Percentiles rank a stretch among this genome's conserved stretches.
These are phyloP conservation scores for Protobothrops flavoviridis DNA, from an alignment of 2,113 vertebrate genomes.

Conservation along the genomic window DNA sequence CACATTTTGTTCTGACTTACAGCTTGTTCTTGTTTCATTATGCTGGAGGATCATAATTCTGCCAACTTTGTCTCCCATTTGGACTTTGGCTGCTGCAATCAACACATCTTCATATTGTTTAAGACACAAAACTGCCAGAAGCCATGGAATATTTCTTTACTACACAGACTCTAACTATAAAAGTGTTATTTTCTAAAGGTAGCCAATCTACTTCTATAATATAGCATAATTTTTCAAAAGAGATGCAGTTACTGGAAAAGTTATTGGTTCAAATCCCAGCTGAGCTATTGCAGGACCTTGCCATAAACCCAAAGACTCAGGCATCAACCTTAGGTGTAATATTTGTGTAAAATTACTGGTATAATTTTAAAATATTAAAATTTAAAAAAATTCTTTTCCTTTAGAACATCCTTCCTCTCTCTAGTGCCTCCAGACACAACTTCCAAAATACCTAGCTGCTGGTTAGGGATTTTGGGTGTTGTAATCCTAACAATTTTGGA, in stretches of 20 bases:
- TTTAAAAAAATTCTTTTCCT: background rate
- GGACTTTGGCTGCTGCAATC: constrained; percentile 3
- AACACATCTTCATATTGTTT: background rate
- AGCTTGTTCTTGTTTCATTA: background rate
- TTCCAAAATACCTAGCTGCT: background rate
- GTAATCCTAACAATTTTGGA: background rate
- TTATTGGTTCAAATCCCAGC: background rate
- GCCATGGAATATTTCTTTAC: background rate
- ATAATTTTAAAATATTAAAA: background rate
- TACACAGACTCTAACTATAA: background rate
- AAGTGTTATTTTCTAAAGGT: background rate
- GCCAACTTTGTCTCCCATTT: accelerated
- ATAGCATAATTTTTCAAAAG: background rate
- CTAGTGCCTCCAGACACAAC: background rate
- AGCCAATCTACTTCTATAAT: background rate
- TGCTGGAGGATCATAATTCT: constrained; percentile 25
- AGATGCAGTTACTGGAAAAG: background rate
- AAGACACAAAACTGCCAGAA: background rate
- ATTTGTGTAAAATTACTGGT: background rate
- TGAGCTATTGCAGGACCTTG: background rate
- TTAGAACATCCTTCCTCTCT: background rate
- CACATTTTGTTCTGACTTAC: constrained; percentile 19
- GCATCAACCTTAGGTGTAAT: background rate
- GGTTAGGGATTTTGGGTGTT: background rate
- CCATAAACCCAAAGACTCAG: background rate